Evolutionary conservation across 2,888 invertebrate species (phyloP).

Genomic region (Stenodera caucasica): DNA sequence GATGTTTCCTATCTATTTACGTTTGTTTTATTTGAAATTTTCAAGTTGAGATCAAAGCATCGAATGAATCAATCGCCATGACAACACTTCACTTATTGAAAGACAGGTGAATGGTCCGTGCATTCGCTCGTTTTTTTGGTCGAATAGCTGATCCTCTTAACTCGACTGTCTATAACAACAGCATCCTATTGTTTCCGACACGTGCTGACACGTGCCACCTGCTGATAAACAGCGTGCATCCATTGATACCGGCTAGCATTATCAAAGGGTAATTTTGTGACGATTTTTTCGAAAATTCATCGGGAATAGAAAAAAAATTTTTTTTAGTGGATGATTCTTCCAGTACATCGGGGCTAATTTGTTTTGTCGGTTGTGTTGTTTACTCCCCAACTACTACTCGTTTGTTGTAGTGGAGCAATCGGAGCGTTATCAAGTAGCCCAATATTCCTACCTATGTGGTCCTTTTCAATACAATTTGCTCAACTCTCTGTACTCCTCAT

Average conservation of each 20-base stretch:
- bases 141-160: constrained; percentile 39
- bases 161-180: constrained; percentile 37
- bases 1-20: no score
- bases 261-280: constrained; percentile 6
- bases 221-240: constrained; percentile 31
- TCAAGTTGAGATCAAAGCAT: constrained; percentile 32
- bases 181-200: constrained; percentile 44
- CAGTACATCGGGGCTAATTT: constrained; percentile 17
- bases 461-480: constrained; percentile 38
- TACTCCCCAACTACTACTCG: constrained; percentile 12
- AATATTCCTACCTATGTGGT: constrained; percentile 53
- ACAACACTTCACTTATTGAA: constrained; percentile 24
- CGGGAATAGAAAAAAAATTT: neutral
- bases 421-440: constrained; percentile 47
- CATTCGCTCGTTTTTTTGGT: constrained; percentile 11
- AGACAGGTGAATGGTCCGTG: constrained; percentile 32
- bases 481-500: constrained; percentile 34
- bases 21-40: constrained; percentile 24
- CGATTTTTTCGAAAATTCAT: neutral
- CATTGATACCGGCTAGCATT: constrained; percentile 4
- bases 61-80: constrained; percentile 35
- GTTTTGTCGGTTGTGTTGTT: constrained; percentile 24
- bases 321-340: no score
- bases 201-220: constrained; percentile 45
- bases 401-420: constrained; percentile 31